Evolutionary conservation across 2,797 vertebrate species (phyloP), one percentile per base, ranked within the genome.

Genomic region (Pseudochirops corinnae): DNA sequence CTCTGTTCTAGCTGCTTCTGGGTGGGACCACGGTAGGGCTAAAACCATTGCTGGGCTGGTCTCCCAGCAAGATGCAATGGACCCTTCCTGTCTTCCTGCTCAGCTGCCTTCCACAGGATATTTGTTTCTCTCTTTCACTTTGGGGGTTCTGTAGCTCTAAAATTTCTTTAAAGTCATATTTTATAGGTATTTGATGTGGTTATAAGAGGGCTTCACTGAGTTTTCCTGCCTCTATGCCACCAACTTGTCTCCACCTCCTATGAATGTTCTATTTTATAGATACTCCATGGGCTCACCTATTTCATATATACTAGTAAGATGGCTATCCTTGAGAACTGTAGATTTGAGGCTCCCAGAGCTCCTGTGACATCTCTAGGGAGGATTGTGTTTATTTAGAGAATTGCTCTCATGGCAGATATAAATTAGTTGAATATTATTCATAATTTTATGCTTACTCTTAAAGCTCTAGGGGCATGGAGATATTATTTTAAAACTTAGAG

Each of bases 391-490:
- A 90, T 31, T 74, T 58, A 52, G 29, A 92, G 97, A 90, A 11
- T 62, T 56, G 96, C 95, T 55, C 90, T 94, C 60, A 50, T 97
- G 93, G 96, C 95, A 97, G 92, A 92, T 6, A 57, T 4, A 0
- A 91, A 96, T 93, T 90, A 90, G 57, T 58, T 56, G 11, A 96
- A 60, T 74, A 90, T 96, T 95, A 96, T 95, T 98, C 95, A 97
- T 95, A 93, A 95, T 93, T 97, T 96, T 94, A 93, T 96, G 96
- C 94, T 95, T 92, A 90, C 91, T 97, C 96, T 92, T 0, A 55
- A 97, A 92, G 90, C 94, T 97, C 97, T 97, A 93, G 93, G 94
- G 97, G 93, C 93, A 95, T 58, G 4, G 29, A 14, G 90, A 97
- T 46, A 93, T 93, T 96, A 96, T 94, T 97, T 98, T 97, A 94